These are phyloP conservation scores for Drosophila eugracilis DNA, from an alignment of 1,140 invertebrate genomes.

Conservation along the genomic window DNA sequence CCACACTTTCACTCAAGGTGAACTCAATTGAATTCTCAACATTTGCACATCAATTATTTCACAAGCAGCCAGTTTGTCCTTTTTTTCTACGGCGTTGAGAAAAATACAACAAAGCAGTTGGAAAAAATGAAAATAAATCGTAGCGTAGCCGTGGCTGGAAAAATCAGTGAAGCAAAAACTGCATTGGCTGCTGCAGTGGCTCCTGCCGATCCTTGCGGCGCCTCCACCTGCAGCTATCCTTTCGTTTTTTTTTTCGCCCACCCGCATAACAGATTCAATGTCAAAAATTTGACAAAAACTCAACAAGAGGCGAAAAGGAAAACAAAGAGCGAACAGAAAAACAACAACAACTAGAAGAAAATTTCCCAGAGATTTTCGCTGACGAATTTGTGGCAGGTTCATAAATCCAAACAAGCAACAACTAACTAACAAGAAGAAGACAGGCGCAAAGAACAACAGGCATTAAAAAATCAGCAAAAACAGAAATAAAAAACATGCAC, in stretches of 20 bases:
- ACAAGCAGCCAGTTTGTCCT: conserved; percentile 47
- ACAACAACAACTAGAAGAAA: conserved; percentile 13
- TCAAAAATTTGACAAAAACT: conserved; percentile 59
- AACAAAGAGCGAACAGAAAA: conserved; percentile 11
- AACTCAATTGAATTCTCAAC: conserved; percentile 64
- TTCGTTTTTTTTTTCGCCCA: not conserved
- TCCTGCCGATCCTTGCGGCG: conserved; percentile 13
- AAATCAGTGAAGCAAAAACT: conserved; percentile 50
- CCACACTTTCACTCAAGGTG: conserved; percentile 51
- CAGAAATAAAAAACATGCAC: conserved; percentile 1
- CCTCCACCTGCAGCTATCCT: conserved; percentile 9
- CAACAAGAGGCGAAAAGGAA: conserved; percentile 11
- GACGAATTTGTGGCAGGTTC: conserved; percentile 62
- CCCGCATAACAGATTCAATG: conserved; percentile 48
- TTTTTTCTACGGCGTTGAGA: conserved; percentile 38
- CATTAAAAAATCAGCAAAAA: conserved; percentile 39
- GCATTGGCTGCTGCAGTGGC: conserved; percentile 5
- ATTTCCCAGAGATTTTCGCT: conserved; percentile 31
- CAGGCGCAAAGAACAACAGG: conserved; percentile 25
- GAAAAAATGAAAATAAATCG: conserved; percentile 34
- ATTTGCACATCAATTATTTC: conserved; percentile 71
- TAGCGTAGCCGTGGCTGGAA: conserved; percentile 12
- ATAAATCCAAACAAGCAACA: conserved; percentile 54
- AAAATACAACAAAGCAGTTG: conserved; percentile 1
- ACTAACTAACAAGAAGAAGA: conserved; percentile 43